A percentile compares a stretch with the other conserved stretches of the same genome.
Conservation (phyloP, 2,113 vertebrate species). For the Stegastes partitus region DNA sequence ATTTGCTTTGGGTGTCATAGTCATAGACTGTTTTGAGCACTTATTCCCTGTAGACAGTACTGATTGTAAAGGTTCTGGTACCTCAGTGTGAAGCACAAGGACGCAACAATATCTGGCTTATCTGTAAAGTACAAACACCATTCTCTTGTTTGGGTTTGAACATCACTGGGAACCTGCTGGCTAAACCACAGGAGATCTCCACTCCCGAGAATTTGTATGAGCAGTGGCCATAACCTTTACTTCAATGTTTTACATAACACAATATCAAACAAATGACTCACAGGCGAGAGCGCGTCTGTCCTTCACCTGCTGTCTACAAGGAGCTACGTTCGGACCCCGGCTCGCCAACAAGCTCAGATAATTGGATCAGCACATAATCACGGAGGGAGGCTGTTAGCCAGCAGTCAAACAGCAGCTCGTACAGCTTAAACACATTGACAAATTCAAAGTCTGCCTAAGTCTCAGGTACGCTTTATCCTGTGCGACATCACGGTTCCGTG, state of each 20-base stretch:
- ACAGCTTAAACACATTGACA: not conserved
- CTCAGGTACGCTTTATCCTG: not conserved
- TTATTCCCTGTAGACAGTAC: too few species aligned
- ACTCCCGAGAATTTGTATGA: too few species aligned
- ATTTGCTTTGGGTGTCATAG: not conserved
- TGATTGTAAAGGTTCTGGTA: too few species aligned
- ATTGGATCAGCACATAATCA: conserved; percentile 50
- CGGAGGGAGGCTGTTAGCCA: not conserved
- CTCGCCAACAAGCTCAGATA: conserved; percentile 15
- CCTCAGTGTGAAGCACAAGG: too few species aligned
- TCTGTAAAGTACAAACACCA: too few species aligned
- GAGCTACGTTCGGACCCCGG: not conserved
- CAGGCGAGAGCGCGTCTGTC: not conserved
- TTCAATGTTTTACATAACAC: not conserved
- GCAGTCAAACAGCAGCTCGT: not conserved
- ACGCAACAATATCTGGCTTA: too few species aligned
- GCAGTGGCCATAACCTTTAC: not conserved
- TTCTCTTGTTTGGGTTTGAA: too few species aligned
- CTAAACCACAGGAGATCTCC: too few species aligned
- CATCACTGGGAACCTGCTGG: too few species aligned
- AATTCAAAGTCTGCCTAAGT: not conserved
- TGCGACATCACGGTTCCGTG: not conserved
- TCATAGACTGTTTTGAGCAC: not conserved
- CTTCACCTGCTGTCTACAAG: not conserved
- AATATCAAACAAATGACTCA: not conserved